A percentile compares a stretch with the other conserved stretches of the same genome.
Evolutionary conservation across 92 coral and sea anemone species (phyloP).

Genomic region (Zoanthus sociatus): DNA sequence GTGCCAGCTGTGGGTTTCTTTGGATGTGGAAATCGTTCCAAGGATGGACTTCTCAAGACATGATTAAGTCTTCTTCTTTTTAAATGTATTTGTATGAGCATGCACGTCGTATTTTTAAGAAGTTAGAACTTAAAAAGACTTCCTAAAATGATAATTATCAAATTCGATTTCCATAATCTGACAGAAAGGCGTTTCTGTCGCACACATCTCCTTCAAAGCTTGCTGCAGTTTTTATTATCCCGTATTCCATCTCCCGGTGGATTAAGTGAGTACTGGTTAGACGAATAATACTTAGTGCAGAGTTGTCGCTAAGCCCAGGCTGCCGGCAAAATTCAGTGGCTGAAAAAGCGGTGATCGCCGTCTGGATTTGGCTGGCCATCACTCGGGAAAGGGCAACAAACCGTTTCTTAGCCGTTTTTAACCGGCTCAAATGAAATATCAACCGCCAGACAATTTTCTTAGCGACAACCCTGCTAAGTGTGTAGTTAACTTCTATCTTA

Average conservation of each 20-base stretch:
- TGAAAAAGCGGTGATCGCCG: too few species aligned
- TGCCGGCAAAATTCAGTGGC: too few species aligned
- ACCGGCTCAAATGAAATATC: too few species aligned
- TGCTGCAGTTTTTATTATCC: neutral
- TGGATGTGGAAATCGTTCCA: neutral
- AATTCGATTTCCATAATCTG: neutral
- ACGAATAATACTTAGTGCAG: too few species aligned
- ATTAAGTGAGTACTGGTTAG: neutral
- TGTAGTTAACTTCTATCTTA: too few species aligned
- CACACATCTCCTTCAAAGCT: neutral
- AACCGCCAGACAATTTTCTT: too few species aligned
- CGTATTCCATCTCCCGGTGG: neutral
- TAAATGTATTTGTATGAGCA: neutral
- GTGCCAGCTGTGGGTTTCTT: neutral
- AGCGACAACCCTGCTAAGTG: too few species aligned
- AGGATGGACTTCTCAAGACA: neutral
- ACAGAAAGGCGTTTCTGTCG: neutral
- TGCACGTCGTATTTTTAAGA: neutral
- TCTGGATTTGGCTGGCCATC: too few species aligned
- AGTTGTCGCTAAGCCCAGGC: too few species aligned
- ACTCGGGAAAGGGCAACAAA: too few species aligned
- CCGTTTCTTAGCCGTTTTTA: too few species aligned
- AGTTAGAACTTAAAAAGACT: neutral
- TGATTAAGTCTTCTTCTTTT: neutral
- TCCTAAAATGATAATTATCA: neutral